Percentiles rank a stretch among this genome's conserved stretches.
Conservation (phyloP, 2,888 invertebrate species). For the Parasteatoda lunata region DNA sequence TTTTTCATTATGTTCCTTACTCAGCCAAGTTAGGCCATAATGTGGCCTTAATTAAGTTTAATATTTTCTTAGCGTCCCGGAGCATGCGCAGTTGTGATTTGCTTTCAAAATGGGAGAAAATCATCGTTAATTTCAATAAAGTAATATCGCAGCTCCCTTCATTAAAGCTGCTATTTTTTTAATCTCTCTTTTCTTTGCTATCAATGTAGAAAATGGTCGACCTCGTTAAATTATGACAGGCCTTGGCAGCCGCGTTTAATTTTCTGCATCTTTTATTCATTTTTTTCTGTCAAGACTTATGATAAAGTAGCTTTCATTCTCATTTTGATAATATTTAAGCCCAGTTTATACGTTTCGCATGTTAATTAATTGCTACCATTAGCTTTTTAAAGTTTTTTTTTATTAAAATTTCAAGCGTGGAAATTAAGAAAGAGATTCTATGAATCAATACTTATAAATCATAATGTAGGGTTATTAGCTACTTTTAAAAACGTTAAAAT, state of each 20-base stretch:
- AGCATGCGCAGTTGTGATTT: neutral
- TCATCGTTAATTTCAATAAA: conserved; percentile 56
- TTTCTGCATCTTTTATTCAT: neutral
- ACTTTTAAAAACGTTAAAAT: too few relatives aligned
- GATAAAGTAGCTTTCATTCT: neutral
- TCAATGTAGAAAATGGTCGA: neutral
- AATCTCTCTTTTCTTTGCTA: neutral
- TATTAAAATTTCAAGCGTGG: too few relatives aligned
- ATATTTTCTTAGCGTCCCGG: conserved; percentile 12
- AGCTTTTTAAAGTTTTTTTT: neutral
- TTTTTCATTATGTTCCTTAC: neutral
- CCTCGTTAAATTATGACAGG: neutral
- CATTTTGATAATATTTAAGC: neutral
- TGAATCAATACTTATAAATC: too few relatives aligned
- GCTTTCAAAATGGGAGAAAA: neutral
- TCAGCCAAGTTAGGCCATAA: neutral
- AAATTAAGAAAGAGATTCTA: too few relatives aligned
- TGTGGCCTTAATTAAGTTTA: conserved; percentile 38
- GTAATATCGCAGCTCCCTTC: conserved; percentile 26
- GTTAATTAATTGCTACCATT: neutral
- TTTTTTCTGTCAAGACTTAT: neutral
- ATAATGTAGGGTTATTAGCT: too few relatives aligned
- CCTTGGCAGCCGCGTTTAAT: neutral
- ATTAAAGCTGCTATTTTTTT: neutral
- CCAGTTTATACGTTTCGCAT: neutral